These are phyloP conservation scores for Trypoxylon attenuatum DNA, from an alignment of 2,888 invertebrate genomes.

Conservation along the genomic window DNA sequence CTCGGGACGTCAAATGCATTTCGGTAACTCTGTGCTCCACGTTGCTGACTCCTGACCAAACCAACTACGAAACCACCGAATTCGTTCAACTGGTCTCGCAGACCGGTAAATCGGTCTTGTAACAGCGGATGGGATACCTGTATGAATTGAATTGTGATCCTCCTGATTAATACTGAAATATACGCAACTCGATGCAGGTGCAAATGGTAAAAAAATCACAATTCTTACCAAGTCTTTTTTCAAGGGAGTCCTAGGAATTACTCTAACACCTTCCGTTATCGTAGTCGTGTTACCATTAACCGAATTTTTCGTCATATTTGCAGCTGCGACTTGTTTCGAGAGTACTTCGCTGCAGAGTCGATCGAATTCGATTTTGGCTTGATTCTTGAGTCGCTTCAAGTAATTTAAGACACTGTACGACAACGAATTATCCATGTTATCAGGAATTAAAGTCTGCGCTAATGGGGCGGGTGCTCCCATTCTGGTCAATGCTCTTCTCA, in stretches of 20 bases:
- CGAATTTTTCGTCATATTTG: constrained; percentile 66
- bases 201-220: background rate
- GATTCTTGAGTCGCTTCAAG: constrained; percentile 95
- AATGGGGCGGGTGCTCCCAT: constrained; percentile 92
- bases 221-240: constrained; percentile 83
- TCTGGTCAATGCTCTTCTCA: constrained; percentile 91
- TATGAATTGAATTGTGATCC: constrained; percentile 3
- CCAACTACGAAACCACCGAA: constrained; percentile 90
- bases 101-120: constrained; percentile 87
- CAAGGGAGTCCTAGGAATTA: constrained; percentile 82
- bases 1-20: constrained; percentile 98
- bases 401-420: constrained; percentile 96
- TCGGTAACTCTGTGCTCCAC: constrained; percentile 82
- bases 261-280: constrained; percentile 84
- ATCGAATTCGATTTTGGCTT: constrained; percentile 93
- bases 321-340: constrained; percentile 77
- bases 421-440: constrained; percentile 93
- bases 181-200: background rate
- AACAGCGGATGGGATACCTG: constrained; percentile 83
- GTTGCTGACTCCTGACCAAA: constrained; percentile 78
- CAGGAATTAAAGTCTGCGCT: constrained; percentile 90
- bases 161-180: background rate
- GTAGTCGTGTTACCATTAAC: constrained; percentile 74
- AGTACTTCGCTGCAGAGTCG: constrained; percentile 88
- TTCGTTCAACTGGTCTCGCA: constrained; percentile 90